Evolutionary conservation across 2,797 vertebrate genomes (phyloP).

Genomic region (Danio kyathit): DNA sequence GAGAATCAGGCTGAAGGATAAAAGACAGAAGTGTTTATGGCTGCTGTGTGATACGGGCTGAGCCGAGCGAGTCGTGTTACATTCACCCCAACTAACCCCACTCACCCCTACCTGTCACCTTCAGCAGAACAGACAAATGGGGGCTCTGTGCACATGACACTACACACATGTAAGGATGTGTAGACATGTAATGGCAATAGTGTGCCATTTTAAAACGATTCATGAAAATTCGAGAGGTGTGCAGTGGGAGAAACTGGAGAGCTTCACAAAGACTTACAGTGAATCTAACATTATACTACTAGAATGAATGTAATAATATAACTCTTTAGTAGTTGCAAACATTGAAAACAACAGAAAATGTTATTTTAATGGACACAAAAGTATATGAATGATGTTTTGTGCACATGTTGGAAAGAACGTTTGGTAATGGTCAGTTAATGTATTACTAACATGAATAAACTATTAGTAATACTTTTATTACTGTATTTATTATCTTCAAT

Average conservation of each 20-base stretch:
- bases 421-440: no score
- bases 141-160: slow-evolving; percentile 22
- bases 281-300: no score
- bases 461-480: no score
- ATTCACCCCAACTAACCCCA: slow-evolving; percentile 40
- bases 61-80: slow-evolving; percentile 29
- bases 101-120: slow-evolving; percentile 31
- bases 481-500: no score
- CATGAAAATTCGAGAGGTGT: background rate
- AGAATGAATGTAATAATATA: no score
- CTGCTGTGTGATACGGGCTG: slow-evolving; percentile 17
- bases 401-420: no score
- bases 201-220: background rate
- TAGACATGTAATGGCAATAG: background rate
- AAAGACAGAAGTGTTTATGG: slow-evolving; percentile 31
- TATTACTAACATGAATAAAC: no score
- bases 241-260: background rate
- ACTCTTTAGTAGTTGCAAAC: background rate
- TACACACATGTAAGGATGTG: slow-evolving; percentile 16
- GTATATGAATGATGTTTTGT: background rate
- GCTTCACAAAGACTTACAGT: no score
- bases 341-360: background rate
- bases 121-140: slow-evolving; percentile 8
- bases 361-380: background rate
- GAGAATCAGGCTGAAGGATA: background rate